Evolutionary conservation across 2,797 vertebrate genomes (phyloP).

Genomic region (Zalophus californianus): DNA sequence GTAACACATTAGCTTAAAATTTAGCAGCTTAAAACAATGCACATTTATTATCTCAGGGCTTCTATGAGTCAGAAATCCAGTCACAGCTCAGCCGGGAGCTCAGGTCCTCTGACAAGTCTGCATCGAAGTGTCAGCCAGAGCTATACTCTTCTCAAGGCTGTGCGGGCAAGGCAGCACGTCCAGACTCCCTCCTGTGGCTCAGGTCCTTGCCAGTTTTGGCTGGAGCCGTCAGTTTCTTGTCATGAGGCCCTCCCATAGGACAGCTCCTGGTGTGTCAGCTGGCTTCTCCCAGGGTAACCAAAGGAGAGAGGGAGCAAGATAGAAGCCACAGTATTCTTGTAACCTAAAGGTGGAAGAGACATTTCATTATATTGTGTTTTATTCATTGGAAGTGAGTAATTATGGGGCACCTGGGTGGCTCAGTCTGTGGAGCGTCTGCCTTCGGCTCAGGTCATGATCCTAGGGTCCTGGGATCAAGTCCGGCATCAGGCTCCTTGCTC

Average conservation of each 20-base stretch:
- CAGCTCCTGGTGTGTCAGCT: not conserved
- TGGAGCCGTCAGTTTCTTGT: not conserved
- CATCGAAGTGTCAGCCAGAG: not conserved
- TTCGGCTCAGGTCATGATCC: not conserved
- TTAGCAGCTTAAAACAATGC: not conserved
- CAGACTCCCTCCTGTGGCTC: not conserved
- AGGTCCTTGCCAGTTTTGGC: not conserved
- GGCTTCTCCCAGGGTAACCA: not conserved
- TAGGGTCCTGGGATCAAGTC: not conserved
- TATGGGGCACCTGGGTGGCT: not conserved
- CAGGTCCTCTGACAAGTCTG: not conserved
- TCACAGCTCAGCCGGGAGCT: not conserved
- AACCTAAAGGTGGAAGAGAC: not conserved
- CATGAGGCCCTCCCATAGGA: not conserved
- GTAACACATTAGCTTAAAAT: slow-evolving; percentile 29
- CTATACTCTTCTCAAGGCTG: not conserved
- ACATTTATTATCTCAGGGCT: not conserved
- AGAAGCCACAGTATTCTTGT: not conserved
- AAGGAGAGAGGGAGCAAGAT: not conserved
- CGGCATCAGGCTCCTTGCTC: not conserved
- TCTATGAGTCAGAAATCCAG: not conserved
- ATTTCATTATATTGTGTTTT: not conserved
- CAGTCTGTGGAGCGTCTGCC: not conserved
- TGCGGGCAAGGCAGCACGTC: not conserved
- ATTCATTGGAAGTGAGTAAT: not conserved